Evolutionary conservation across 2,797 vertebrate genomes (phyloP).

Genomic region (Etheostoma nigrum): DNA sequence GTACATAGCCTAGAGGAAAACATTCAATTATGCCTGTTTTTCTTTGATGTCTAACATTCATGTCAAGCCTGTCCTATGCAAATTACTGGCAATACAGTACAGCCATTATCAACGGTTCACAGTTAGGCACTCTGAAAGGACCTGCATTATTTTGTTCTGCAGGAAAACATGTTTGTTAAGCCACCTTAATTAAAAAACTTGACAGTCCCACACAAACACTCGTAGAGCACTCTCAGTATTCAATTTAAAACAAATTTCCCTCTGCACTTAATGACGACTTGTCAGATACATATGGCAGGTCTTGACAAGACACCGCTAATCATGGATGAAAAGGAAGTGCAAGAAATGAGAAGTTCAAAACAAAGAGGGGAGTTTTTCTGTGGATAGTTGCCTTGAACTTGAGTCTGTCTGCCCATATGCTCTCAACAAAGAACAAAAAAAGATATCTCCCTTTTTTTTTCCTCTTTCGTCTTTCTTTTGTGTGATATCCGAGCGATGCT

Average conservation of each 20-base stretch:
- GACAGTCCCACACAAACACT: constrained; percentile 68
- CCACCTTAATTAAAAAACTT: constrained; percentile 76
- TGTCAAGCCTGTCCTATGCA: constrained; percentile 43
- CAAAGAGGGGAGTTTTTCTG: constrained; percentile 12
- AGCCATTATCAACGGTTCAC: constrained; percentile 62
- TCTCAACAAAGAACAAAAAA: constrained; percentile 20
- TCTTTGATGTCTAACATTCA: constrained; percentile 49
- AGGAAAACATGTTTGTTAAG: constrained; percentile 72
- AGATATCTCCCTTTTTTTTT: constrained; percentile 5
- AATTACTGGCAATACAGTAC: constrained; percentile 29
- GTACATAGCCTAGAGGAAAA: constrained; percentile 25
- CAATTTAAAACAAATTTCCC: constrained; percentile 77
- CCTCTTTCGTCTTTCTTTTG: constrained; percentile 13
- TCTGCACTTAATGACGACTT: constrained; percentile 68
- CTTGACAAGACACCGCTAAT: constrained; percentile 55
- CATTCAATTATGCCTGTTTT: constrained; percentile 28
- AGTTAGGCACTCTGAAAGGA: constrained; percentile 62
- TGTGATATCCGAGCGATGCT: constrained; percentile 29
- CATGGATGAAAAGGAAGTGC: constrained; percentile 41
- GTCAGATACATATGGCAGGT: constrained; percentile 68
- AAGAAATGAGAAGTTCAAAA: constrained; percentile 46
- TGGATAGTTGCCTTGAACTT: constrained; percentile 36
- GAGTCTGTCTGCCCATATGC: constrained; percentile 12
- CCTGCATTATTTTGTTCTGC: constrained; percentile 55
- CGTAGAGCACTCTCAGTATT: constrained; percentile 61